phyloP scores from a whole-genome alignment of 2,113 vertebrate species.

The Falcunculus frontatus region DNA sequence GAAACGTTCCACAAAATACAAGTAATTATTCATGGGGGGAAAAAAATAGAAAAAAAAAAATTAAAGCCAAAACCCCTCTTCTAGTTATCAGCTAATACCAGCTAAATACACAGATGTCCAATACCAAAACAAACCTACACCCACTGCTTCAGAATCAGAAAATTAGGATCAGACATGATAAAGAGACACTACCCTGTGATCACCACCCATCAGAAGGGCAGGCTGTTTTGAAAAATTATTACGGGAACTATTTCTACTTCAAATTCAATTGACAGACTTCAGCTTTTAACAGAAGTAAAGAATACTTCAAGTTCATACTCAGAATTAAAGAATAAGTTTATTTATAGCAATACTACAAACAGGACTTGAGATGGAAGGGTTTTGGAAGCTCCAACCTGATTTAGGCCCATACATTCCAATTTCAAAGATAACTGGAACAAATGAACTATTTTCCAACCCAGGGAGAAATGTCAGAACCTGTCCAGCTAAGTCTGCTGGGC shows the following conservation, averaged over 20 bases:
- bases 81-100: background rate
- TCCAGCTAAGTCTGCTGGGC: background rate
- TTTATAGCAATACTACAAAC: background rate
- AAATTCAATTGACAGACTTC: background rate
- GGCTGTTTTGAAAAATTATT: background rate
- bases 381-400: background rate
- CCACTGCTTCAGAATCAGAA: background rate
- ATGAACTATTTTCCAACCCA: background rate
- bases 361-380: background rate
- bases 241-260: background rate
- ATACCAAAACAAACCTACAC: background rate
- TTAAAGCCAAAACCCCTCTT: background rate
- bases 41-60: background rate
- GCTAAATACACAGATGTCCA: background rate
- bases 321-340: background rate
- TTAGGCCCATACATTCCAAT: background rate
- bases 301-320: background rate
- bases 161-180: background rate
- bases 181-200: background rate
- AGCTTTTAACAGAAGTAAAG: background rate
- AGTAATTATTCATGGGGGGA: background rate
- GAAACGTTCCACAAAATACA: background rate
- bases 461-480: background rate
- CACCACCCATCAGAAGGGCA: background rate
- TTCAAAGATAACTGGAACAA: background rate